phyloP scores from a whole-genome alignment of 2,113 vertebrate genomes.

The Murina feae region DNA sequence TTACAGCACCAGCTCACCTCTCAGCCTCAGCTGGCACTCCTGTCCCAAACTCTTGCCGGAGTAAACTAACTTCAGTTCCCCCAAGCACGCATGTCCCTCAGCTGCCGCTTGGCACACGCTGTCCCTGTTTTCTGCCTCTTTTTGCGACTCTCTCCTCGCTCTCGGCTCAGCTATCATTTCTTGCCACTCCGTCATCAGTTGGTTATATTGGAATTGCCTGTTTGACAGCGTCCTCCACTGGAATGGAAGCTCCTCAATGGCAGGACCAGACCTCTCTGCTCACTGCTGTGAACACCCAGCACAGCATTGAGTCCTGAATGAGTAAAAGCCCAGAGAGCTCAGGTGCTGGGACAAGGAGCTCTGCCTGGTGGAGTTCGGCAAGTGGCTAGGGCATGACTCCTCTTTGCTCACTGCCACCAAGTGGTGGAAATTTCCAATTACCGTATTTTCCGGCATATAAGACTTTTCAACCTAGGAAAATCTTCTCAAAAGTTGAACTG shows the following conservation, averaged over 20 bases:
- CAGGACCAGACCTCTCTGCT: background rate
- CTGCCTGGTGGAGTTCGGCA: background rate
- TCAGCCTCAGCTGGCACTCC: background rate
- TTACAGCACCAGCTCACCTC: background rate
- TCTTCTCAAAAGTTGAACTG: no score
- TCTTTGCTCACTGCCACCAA: background rate
- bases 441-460: no score
- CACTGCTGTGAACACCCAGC: background rate
- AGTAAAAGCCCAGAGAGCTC: background rate
- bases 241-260: background rate
- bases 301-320: background rate
- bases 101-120: background rate
- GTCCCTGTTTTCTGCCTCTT: background rate
- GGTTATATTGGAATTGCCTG: background rate
- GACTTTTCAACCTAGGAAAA: no score
- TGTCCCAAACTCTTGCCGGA: background rate
- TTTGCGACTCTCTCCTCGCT: background rate
- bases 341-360: background rate
- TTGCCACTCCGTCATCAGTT: no score
- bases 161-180: background rate
- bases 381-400: background rate
- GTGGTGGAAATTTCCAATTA: background rate
- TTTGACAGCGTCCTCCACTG: background rate
- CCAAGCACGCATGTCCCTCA: background rate
- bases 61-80: background rate